Evolutionary conservation across 2,888 invertebrate species (phyloP).

Genomic region (Lamproptera curius): DNA sequence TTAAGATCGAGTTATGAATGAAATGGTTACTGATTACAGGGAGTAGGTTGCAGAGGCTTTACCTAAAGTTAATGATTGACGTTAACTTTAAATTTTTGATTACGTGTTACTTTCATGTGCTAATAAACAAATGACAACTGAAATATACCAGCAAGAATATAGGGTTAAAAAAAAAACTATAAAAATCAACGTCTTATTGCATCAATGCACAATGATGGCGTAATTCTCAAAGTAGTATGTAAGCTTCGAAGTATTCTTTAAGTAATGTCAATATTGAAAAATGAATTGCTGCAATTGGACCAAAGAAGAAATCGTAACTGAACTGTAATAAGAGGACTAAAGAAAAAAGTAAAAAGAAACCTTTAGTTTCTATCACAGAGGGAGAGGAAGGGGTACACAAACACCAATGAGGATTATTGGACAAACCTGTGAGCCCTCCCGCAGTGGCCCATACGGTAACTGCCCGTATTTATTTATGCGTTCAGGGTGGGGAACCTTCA

Average conservation of each 20-base stretch:
- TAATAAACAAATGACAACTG: slow-evolving; percentile 68
- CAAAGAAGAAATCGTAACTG: slow-evolving; percentile 29
- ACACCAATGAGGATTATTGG: slow-evolving; percentile 74
- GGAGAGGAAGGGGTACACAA: slow-evolving; percentile 68
- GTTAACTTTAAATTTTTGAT: slow-evolving; percentile 34
- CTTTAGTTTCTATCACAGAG: slow-evolving; percentile 46
- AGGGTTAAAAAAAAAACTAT: slow-evolving; percentile 45
- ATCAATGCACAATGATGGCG: slow-evolving; percentile 41
- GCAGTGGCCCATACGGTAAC: slow-evolving; percentile 83
- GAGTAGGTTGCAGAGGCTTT: slow-evolving; percentile 68
- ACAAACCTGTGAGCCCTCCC: slow-evolving; percentile 83
- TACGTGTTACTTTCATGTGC: slow-evolving; percentile 70
- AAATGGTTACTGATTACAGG: slow-evolving; percentile 33
- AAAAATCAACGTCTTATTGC: slow-evolving; percentile 54
- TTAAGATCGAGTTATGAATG: slow-evolving; percentile 55
- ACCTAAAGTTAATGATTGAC: slow-evolving; percentile 38
- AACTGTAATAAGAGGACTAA: slow-evolving; percentile 39
- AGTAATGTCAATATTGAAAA: slow-evolving; percentile 19
- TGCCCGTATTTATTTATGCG: slow-evolving; percentile 80
- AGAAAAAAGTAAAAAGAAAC: slow-evolving; percentile 36
- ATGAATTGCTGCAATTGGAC: slow-evolving; percentile 55
- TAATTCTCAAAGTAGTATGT: neutral
- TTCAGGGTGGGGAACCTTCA: slow-evolving; percentile 82
- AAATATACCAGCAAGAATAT: slow-evolving; percentile 39
- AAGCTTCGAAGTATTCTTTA: neutral